Conservation (phyloP, 2,797 vertebrate genomes). For the Eulemur albifrons region DNA sequence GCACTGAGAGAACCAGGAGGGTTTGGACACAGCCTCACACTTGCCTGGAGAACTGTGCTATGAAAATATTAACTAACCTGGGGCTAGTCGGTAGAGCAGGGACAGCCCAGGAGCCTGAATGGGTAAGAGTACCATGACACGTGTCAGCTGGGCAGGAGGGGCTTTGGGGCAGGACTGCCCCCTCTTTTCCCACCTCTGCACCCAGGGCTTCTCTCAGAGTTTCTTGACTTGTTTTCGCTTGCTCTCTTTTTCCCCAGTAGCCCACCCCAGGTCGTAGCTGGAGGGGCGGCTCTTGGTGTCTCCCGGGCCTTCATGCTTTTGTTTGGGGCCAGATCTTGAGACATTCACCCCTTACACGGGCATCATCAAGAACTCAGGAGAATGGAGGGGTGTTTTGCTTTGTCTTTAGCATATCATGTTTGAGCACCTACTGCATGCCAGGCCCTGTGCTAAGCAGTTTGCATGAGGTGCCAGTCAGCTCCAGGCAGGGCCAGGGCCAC, state of each 20-base stretch:
- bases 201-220: background rate
- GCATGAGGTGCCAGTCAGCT: background rate
- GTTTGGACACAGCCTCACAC: background rate
- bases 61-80: background rate
- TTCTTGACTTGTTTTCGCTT: background rate
- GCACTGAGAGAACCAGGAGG: background rate
- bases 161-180: background rate
- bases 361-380: background rate
- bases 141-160: background rate
- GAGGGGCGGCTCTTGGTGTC: too few relatives aligned
- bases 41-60: background rate
- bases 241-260: background rate
- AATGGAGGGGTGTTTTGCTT: background rate
- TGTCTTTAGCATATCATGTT: background rate
- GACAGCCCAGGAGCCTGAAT: background rate
- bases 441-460: background rate
- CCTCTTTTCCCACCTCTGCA: too few relatives aligned
- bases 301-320: background rate
- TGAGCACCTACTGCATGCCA: background rate
- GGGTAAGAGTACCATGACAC: background rate
- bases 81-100: background rate
- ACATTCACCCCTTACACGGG: background rate
- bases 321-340: background rate
- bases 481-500: background rate
- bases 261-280: too few relatives aligned